These are phyloP conservation scores for Ochotona curzoniae DNA, from an alignment of 2,113 vertebrate species.

Conservation along the genomic window DNA sequence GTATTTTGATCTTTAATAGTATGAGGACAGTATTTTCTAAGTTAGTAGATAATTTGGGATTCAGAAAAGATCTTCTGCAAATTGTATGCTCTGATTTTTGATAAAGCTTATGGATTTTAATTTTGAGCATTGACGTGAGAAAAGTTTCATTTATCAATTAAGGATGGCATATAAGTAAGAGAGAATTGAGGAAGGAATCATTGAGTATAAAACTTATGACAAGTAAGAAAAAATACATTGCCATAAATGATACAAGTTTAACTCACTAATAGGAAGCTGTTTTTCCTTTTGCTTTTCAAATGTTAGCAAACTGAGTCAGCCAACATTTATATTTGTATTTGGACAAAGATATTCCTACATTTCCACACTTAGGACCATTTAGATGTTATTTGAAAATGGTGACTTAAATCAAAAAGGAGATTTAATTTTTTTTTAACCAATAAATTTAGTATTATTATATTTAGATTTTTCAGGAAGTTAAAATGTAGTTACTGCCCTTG, in stretches of 20 bases:
- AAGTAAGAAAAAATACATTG: background rate
- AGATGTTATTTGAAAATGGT: conserved; percentile 31
- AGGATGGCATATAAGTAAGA: conserved; percentile 18
- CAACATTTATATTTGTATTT: conserved; percentile 44
- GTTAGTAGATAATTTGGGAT: background rate
- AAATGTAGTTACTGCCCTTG: conserved; percentile 30
- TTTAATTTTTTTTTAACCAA: background rate
- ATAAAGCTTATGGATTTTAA: conserved; percentile 27
- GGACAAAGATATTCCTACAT: conserved; percentile 40
- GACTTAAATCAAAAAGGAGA: conserved; percentile 45
- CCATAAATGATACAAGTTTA: conserved; percentile 22
- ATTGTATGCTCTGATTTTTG: background rate
- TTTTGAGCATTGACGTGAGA: background rate
- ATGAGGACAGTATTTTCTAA: background rate
- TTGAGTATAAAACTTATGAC: background rate
- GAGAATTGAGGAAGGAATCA: background rate
- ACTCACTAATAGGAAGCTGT: conserved; percentile 26
- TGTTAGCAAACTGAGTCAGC: conserved; percentile 20
- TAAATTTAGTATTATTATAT: background rate
- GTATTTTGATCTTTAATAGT: background rate
- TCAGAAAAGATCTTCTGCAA: conserved; percentile 24
- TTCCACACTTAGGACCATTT: background rate
- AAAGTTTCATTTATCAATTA: conserved; percentile 35
- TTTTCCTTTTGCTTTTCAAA: conserved; percentile 56
- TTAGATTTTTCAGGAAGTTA: conserved; percentile 58